Base-by-base conservation (phyloP, 1,140 invertebrate genomes). In the Hyles vespertilio region DNA sequence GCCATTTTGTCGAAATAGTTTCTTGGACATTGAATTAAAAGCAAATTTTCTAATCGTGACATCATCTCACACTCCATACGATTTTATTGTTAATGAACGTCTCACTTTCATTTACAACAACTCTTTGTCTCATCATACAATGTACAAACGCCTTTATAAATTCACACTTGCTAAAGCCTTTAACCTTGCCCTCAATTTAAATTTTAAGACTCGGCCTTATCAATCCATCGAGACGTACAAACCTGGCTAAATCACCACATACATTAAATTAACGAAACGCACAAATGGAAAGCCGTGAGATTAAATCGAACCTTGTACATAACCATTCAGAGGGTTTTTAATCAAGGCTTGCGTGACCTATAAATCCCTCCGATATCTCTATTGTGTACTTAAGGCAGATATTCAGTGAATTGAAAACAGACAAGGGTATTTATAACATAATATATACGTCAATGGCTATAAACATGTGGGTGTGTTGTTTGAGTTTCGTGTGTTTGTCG, bases 301-400 rank as follows among this genome's bases (percentile, higher is more conserved):
- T 69, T 68, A 68, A 66, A 63, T 58, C 58, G 57, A 52, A 55
- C 56, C 62, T 46, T 63, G 59, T 61, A 61, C 45, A 43, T 52
- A 60, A 53, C 56, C 59, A 65, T 69, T 70, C 69, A 68, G 56
- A 56, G 51, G 58, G 61, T 70, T 74, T 69, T 74, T 73, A 73
- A 73, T 73, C 71, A 73, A 70, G 61, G 59, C 68, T 66, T 65
- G 68, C 65, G 69, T 68, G 69, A 74, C 66, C 71, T 74, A 70
- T 68, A 74, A 74, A 74, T 71, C 66, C 69, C 59, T 58, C 56
- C 61, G 63, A 74, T 71, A 68, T 69, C 71, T 71, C 66, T 60
- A 70, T 71, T 74, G 71, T 73, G 62, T 59, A 56, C 53, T 67
- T 61, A 63, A 65, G 52, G 59, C n/a, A 12, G 51, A 58, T 58